Conservation (phyloP, 2,888 invertebrate species). For the Campaea margaritaria region DNA sequence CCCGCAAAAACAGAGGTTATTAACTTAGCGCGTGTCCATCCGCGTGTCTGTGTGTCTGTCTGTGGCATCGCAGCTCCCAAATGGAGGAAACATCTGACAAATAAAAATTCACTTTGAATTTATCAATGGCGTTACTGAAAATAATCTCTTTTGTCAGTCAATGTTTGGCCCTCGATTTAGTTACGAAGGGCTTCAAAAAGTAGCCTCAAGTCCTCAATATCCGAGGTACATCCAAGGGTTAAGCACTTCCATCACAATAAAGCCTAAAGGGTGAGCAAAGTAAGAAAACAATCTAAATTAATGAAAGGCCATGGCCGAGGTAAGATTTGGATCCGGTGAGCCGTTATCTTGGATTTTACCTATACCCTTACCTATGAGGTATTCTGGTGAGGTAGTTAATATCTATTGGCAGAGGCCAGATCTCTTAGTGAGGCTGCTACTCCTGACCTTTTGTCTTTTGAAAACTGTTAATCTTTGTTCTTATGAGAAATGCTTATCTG, state of each 20-base stretch:
- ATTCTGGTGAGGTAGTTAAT: conserved; percentile 6
- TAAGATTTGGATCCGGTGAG: conserved; percentile 22
- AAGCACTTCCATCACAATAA: conserved; percentile 28
- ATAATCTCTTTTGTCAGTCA: conserved; percentile 10
- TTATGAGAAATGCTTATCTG: too few species aligned
- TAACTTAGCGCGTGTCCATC: too few species aligned
- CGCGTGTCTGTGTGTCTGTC: too few species aligned
- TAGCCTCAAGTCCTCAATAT: conserved; percentile 22
- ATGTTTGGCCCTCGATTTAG: conserved; percentile 9
- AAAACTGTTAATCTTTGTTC: too few species aligned
- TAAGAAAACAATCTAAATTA: conserved; percentile 35
- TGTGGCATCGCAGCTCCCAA: too few species aligned
- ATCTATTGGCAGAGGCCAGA: conserved; percentile 6
- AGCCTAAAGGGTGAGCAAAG: conserved; percentile 27
- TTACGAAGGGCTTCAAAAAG: conserved; percentile 11
- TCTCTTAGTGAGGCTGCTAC: not conserved
- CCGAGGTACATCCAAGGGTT: conserved; percentile 20
- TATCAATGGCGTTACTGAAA: not conserved
- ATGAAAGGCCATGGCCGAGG: conserved; percentile 28
- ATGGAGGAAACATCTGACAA: too few species aligned
- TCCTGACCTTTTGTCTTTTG: not conserved
- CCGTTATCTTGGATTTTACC: conserved; percentile 19
- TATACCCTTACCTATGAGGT: conserved; percentile 18
- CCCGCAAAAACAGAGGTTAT: too few species aligned
- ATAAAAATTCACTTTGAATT: not conserved